Base-by-base conservation (phyloP, 2,888 invertebrate species). In the Rhodophaea formosa region DNA sequence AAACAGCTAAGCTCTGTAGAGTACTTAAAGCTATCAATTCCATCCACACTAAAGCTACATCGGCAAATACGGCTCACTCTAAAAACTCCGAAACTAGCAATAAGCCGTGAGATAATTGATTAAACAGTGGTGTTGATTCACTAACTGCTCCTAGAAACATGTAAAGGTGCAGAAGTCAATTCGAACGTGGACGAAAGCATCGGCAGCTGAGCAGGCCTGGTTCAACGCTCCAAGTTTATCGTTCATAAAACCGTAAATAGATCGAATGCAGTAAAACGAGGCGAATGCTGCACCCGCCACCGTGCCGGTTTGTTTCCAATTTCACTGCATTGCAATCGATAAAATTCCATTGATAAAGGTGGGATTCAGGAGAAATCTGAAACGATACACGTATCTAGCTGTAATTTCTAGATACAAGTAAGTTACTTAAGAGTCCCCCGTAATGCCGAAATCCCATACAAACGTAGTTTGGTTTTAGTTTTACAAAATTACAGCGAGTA, bases 161-260 rank as follows among this genome's bases (percentile, higher is more conserved):
- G 17, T 51, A 32, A 53, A 49, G 55, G 53, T 49, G 53, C 52
- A 57, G 47, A 56, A 62, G 63, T 72, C 67, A 70, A 72, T 76
- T 68, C 62, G 67, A 67, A 70, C 65, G 67, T 66, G 68, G 69
- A 74, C 67, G 63, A 66, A 67, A 68, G 63, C 65, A 68, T 58
- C 57, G 58, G 57, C 51, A 66, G 69, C 63, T 68, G 64, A 63
- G 67, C 69, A 65, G 68, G 63, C 63, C 62, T 68, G 75, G 79
- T 82, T 82, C 82, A 80, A 82, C 77, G 79, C 79, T 67, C 63
- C 67, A 68, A 77, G 74, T 82, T 85, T 85, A 86, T 84, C 79
- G 71, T 84, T 84, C 84, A 82, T 86, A 86, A 84, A 85, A 77
- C 83, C 77, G 84, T 86, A 88, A 88, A 87, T 86, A 88, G 86